Conservation (phyloP, 2,888 invertebrate species). For the Microplitis manilae region DNA sequence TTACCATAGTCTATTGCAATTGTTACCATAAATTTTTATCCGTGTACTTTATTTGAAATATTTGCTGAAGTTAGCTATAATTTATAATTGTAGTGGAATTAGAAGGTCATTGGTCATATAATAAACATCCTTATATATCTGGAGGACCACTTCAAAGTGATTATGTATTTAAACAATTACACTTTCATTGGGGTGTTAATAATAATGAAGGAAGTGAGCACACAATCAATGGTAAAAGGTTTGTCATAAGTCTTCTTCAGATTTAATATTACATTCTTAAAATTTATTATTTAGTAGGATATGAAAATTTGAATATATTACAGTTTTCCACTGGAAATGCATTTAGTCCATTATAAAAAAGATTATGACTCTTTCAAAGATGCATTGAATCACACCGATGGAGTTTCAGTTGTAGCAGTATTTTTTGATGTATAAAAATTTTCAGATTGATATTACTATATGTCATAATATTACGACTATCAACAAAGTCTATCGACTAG, state of each 20-base stretch:
- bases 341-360: slow-evolving; percentile 40
- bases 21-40: neutral
- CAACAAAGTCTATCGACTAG: neutral
- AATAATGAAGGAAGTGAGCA: slow-evolving; percentile 84
- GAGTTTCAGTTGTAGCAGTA: slow-evolving; percentile 29
- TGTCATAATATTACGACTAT: neutral
- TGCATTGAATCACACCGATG: slow-evolving; percentile 32
- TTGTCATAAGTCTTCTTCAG: slow-evolving; percentile 42
- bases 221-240: slow-evolving; percentile 78
- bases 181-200: slow-evolving; percentile 85
- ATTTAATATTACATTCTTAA: neutral
- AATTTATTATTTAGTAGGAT: no score
- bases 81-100: slow-evolving; percentile 47
- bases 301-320: neutral
- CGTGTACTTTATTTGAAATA: neutral
- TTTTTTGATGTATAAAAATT: slow-evolving; percentile 29
- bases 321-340: slow-evolving; percentile 38
- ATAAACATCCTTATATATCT: slow-evolving; percentile 74
- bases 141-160: slow-evolving; percentile 77
- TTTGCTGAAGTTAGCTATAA: neutral
- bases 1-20: no score
- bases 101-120: neutral
- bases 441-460: neutral
- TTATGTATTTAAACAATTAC: slow-evolving; percentile 81
- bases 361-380: slow-evolving; percentile 23